Percentiles rank a stretch among this genome's conserved stretches.
Conservation (phyloP, 2,113 vertebrate genomes). For the Jacana jacana region DNA sequence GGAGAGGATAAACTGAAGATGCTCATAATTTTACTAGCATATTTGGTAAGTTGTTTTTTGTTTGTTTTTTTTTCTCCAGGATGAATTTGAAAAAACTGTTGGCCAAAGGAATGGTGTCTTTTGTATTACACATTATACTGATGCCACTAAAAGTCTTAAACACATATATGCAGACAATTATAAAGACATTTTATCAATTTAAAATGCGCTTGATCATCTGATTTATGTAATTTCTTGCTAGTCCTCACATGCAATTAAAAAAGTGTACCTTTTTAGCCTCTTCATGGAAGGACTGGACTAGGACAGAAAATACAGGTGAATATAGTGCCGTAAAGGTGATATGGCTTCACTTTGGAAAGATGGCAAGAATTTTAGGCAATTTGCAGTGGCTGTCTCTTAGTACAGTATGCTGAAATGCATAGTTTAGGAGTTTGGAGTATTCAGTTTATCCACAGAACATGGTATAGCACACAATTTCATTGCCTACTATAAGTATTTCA, state of each 20-base stretch:
- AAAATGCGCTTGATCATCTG: not conserved
- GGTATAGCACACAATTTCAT: not conserved
- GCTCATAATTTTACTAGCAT: slow-evolving; percentile 50
- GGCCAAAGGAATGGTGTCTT: not conserved
- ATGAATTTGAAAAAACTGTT: not conserved
- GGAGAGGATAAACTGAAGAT: slow-evolving; percentile 46
- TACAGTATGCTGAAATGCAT: not conserved
- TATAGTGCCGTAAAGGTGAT: not conserved
- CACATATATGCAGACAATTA: not conserved
- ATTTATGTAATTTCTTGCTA: not conserved
- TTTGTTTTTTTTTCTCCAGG: not conserved
- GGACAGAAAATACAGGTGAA: not conserved
- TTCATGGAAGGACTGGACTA: not conserved
- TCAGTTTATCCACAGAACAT: not conserved
- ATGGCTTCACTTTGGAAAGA: not conserved
- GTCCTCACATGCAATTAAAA: not conserved
- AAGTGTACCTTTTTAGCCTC: not conserved
- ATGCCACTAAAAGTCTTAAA: not conserved
- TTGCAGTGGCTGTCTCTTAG: not conserved
- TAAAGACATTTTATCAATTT: not conserved
- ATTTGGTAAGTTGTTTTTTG: slow-evolving; percentile 78
- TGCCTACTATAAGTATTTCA: not conserved
- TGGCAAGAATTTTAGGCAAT: not conserved
- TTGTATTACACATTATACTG: not conserved
- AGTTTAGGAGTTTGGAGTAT: not conserved